These are phyloP conservation scores for Vicugna pacos DNA, from an alignment of 2,113 vertebrate genomes.

Conservation along the genomic window DNA sequence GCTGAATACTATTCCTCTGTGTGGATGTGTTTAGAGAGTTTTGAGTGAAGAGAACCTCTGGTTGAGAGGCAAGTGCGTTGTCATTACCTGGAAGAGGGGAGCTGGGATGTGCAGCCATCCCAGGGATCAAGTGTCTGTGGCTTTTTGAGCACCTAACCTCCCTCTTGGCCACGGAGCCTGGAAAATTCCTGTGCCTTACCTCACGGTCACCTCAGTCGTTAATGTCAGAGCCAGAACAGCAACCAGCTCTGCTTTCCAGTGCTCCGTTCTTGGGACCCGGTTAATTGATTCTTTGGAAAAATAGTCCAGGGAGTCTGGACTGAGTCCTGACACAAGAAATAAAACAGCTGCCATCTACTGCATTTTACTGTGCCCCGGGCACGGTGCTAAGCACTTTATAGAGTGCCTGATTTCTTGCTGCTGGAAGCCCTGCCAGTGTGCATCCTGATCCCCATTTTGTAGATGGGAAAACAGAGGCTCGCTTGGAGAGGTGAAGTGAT, in stretches of 20 bases:
- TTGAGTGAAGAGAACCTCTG: not conserved
- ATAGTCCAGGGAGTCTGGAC: not conserved
- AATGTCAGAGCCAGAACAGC: not conserved
- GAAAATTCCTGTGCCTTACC: not conserved
- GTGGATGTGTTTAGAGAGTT: not conserved
- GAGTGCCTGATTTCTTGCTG: not conserved
- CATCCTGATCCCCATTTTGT: not conserved
- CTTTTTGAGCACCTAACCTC: not conserved
- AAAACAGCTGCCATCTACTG: not conserved
- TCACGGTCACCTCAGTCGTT: not conserved
- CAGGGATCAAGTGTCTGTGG: rapidly evolving
- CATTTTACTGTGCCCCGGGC: not conserved
- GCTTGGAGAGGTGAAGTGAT: not conserved
- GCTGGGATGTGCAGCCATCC: not conserved
- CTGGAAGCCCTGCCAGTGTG: rapidly evolving
- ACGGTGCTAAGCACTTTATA: not conserved
- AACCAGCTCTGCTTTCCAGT: not conserved
- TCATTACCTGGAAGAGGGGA: not conserved
- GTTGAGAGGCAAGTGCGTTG: rapidly evolving
- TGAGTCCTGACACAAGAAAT: not conserved
- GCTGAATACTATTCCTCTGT: not conserved
- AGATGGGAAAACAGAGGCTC: not conserved
- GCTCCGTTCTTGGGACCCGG: not conserved
- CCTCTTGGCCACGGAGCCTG: not conserved
- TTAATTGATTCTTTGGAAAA: not conserved